Evolutionary conservation across 1,140 invertebrate species (phyloP).

Genomic region (Hestina assimilis): DNA sequence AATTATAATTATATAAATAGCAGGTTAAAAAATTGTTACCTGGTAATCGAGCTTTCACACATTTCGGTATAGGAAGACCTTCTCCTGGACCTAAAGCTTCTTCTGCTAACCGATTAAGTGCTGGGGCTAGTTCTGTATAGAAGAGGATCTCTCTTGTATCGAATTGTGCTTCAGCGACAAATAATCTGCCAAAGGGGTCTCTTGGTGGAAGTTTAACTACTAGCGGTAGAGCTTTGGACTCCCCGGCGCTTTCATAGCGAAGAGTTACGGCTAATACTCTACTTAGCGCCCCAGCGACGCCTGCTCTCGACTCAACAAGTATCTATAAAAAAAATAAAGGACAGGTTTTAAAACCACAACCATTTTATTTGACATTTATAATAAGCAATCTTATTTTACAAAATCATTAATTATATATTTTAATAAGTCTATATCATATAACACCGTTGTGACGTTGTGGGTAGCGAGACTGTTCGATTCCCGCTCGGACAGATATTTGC

Average conservation of each 20-base stretch:
- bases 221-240: constrained; percentile 75
- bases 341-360: no score
- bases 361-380: no score
- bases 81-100: constrained; percentile 57
- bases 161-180: constrained; percentile 89
- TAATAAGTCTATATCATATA: no score
- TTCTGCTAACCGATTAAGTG: constrained; percentile 67
- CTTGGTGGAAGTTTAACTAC: constrained; percentile 87
- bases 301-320: constrained; percentile 56
- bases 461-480: no score
- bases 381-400: no score
- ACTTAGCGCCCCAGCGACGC: constrained; percentile 62
- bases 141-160: constrained; percentile 90
- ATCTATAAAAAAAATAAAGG: constrained; percentile 39
- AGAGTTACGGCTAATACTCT: constrained; percentile 64
- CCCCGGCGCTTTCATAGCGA: constrained; percentile 55
- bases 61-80: constrained; percentile 76
- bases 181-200: constrained; percentile 86
- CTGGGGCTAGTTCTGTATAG: constrained; percentile 84
- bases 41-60: constrained; percentile 61
- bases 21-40: constrained; percentile 26
- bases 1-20: background rate
- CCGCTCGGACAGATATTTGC: no score
- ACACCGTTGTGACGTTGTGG: no score
- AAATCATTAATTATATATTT: no score